Percentiles rank a stretch among this genome's conserved stretches.
phyloP scores from a whole-genome alignment of 2,888 invertebrate genomes.

The Phaedon cochleariae region DNA sequence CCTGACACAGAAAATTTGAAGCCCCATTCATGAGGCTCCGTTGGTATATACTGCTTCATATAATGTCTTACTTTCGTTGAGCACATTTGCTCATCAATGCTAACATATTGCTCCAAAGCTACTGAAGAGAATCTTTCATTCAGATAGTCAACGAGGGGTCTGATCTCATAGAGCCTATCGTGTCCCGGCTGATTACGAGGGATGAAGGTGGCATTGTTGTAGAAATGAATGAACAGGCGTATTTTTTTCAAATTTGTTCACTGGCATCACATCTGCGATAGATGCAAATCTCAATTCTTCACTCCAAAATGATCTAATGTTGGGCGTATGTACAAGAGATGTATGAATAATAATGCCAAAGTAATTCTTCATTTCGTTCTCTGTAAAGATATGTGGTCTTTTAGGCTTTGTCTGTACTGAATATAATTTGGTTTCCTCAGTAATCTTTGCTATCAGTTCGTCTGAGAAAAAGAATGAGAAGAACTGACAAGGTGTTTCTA shows the following conservation, averaged over 20 bases:
- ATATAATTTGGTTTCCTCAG: background rate
- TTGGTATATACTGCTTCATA: conserved; percentile 16
- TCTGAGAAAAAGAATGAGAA: background rate
- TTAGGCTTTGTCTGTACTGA: background rate
- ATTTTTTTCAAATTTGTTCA: conserved; percentile 37
- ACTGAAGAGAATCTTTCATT: background rate
- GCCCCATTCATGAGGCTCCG: conserved; percentile 1
- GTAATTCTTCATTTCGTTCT: conserved; percentile 23
- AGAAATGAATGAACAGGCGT: conserved; percentile 7
- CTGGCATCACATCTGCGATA: conserved; percentile 32
- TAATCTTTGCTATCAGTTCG: background rate
- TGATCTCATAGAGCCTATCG: conserved; percentile 32
- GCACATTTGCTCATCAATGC: conserved; percentile 30
- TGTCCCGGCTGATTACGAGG: conserved; percentile 23
- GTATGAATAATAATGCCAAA: conserved; percentile 30
- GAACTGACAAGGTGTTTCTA: background rate
- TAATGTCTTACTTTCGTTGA: conserved; percentile 20
- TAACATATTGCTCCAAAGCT: conserved; percentile 21
- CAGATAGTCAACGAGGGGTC: conserved; percentile 25
- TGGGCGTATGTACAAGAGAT: conserved; percentile 27
- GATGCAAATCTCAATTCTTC: conserved; percentile 16
- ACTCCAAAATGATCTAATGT: conserved; percentile 32
- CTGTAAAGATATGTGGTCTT: background rate
- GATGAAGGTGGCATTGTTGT: conserved; percentile 36
- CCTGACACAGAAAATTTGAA: background rate